phyloP scores from a whole-genome alignment of 2,888 invertebrate species.

The Synergus umbraculus region DNA sequence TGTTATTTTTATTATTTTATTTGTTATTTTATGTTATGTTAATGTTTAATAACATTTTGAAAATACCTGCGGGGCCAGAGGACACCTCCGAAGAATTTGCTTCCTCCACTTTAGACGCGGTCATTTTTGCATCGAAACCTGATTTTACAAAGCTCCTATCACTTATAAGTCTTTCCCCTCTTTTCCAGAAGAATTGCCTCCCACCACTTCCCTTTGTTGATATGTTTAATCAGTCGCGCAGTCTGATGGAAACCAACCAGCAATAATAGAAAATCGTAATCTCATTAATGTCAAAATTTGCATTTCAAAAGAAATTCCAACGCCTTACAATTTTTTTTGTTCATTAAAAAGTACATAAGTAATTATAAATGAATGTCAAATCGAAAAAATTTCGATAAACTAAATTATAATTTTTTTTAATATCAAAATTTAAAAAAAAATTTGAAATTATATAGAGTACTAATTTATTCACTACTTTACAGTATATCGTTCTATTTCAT shows the following conservation, averaged over 20 bases:
- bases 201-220: slow-evolving; percentile 13
- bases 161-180: slow-evolving; percentile 14
- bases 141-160: slow-evolving; percentile 10
- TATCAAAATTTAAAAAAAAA: background rate
- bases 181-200: slow-evolving; percentile 7
- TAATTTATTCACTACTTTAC: slow-evolving; percentile 8
- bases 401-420: background rate
- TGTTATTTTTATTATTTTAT: too few species aligned
- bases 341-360: too few species aligned
- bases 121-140: slow-evolving; percentile 23
- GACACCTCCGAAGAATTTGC: background rate
- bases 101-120: background rate
- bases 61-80: background rate
- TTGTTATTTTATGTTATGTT: too few species aligned
- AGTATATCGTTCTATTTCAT: background rate
- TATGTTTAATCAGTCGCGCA: background rate
- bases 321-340: too few species aligned
- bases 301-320: background rate
- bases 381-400: background rate
- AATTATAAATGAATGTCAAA: too few species aligned
- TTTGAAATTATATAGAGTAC: background rate
- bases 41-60: background rate
- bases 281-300: background rate
- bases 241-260: slow-evolving; percentile 2
- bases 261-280: background rate